Conservation (phyloP, 1,140 invertebrate species). For the Drosophila tsacasi region DNA sequence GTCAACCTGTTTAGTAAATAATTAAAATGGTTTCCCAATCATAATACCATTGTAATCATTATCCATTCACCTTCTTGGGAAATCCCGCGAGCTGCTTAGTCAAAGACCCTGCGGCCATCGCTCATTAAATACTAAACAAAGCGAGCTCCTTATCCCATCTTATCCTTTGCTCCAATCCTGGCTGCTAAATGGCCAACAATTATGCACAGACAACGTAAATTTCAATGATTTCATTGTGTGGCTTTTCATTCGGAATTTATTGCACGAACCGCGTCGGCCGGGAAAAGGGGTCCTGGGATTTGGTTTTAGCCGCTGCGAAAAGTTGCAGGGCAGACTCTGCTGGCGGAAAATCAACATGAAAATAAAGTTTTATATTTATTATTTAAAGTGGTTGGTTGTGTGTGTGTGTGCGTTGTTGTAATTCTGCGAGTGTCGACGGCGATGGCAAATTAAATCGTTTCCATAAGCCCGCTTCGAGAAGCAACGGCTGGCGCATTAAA, state of each 20-base stretch:
- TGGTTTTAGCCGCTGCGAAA: constrained; percentile 45
- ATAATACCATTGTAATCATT: constrained; percentile 5
- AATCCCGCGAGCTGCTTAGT: constrained; percentile 24
- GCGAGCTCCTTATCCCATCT: constrained; percentile 27
- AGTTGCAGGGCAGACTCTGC: constrained; percentile 61
- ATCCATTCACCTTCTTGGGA: neutral
- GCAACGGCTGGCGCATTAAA: constrained; percentile 30
- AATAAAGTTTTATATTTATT: constrained; percentile 76
- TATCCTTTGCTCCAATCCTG: constrained; percentile 30
- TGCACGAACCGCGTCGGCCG: neutral
- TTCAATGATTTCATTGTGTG: constrained; percentile 72
- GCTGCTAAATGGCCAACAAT: constrained; percentile 70
- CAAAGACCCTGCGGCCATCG: constrained; percentile 7
- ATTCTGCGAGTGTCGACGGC: constrained; percentile 48
- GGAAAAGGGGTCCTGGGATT: constrained; percentile 4
- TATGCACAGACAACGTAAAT: constrained; percentile 67
- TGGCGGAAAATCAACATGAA: constrained; percentile 72
- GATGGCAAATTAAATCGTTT: constrained; percentile 39
- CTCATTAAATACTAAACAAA: constrained; percentile 38
- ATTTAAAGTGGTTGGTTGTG: constrained; percentile 42
- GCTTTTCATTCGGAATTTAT: constrained; percentile 64
- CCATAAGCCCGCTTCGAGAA: constrained; percentile 30
- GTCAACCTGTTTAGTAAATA: constrained; percentile 7
- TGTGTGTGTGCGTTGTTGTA: constrained; percentile 48
- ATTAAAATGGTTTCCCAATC: constrained; percentile 1